These are phyloP conservation scores for Copidosoma aretas DNA, from an alignment of 2,888 invertebrate species.

Conservation along the genomic window DNA sequence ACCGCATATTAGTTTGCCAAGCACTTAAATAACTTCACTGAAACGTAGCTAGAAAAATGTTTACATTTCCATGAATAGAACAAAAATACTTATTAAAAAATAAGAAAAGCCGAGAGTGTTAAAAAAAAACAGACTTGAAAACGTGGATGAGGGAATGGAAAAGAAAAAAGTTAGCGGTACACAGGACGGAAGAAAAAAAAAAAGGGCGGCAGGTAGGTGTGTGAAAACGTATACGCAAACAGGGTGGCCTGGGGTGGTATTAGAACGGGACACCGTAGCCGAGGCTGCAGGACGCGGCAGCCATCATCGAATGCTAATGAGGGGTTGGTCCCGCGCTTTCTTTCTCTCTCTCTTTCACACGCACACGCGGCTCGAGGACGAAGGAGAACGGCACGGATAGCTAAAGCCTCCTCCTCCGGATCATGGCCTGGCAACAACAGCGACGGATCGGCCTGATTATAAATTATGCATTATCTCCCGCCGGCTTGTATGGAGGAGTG, in stretches of 20 bases:
- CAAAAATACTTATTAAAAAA: too few relatives aligned
- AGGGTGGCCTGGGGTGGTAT: conserved; percentile 6
- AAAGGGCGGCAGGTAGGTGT: conserved; percentile 25
- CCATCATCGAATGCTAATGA: conserved; percentile 64
- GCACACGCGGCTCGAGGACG: conserved; percentile 11
- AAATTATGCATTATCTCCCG: conserved; percentile 56
- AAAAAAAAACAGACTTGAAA: background rate
- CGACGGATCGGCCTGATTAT: conserved; percentile 60
- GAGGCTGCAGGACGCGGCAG: conserved; percentile 60
- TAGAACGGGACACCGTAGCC: conserved; percentile 27
- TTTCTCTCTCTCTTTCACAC: background rate
- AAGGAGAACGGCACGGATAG: conserved; percentile 8
- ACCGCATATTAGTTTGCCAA: conserved; percentile 37
- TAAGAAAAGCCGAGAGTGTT: too few relatives aligned
- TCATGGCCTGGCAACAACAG: conserved; percentile 39
- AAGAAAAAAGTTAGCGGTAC: conserved; percentile 6
- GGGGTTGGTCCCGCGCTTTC: conserved; percentile 52
- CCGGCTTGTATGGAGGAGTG: background rate
- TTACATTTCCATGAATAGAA: too few relatives aligned
- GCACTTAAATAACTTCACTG: too few relatives aligned
- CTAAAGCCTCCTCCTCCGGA: conserved; percentile 40
- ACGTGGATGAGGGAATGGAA: conserved; percentile 6
- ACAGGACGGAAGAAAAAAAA: conserved; percentile 4
- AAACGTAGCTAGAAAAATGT: conserved; percentile 6
- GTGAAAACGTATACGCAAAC: background rate